Evolutionary conservation across 2,888 invertebrate species (phyloP).

Genomic region (Acanthococcus lagerstroemiae): DNA sequence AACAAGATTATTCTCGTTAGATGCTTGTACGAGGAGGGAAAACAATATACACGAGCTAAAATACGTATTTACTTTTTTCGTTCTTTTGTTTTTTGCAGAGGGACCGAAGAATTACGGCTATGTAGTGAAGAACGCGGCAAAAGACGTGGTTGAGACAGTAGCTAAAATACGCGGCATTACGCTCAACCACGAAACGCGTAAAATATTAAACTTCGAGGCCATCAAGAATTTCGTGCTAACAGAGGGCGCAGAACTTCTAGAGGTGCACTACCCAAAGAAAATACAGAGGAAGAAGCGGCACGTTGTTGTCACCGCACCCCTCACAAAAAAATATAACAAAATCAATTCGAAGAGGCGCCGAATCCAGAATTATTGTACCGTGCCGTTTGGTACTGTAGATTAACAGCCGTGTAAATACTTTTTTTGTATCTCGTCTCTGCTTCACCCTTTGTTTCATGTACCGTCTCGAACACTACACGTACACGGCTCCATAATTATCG

Average conservation of each 20-base stretch:
- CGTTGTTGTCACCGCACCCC: background rate
- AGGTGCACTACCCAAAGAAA: background rate
- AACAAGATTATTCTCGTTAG: background rate
- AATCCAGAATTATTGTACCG: background rate
- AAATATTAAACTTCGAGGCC: background rate
- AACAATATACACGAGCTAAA: too few species aligned
- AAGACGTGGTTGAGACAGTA: too few species aligned
- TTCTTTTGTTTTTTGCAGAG: too few species aligned
- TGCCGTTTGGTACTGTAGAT: background rate
- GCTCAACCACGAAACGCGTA: too few species aligned
- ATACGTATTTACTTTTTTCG: too few species aligned
- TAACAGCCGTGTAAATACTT: too few species aligned
- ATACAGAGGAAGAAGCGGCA: background rate
- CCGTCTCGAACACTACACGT: too few species aligned
- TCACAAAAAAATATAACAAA: background rate
- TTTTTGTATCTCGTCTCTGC: too few species aligned
- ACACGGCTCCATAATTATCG: too few species aligned
- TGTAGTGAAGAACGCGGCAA: too few species aligned
- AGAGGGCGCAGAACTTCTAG: background rate
- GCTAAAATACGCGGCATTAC: background rate
- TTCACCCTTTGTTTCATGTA: too few species aligned
- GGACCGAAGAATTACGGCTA: conserved; percentile 9
- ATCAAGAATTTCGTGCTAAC: background rate
- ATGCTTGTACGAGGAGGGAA: too few species aligned
- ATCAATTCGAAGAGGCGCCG: background rate